phyloP scores from a whole-genome alignment of 2,888 invertebrate genomes.

The Drosophila kambysellisi region DNA sequence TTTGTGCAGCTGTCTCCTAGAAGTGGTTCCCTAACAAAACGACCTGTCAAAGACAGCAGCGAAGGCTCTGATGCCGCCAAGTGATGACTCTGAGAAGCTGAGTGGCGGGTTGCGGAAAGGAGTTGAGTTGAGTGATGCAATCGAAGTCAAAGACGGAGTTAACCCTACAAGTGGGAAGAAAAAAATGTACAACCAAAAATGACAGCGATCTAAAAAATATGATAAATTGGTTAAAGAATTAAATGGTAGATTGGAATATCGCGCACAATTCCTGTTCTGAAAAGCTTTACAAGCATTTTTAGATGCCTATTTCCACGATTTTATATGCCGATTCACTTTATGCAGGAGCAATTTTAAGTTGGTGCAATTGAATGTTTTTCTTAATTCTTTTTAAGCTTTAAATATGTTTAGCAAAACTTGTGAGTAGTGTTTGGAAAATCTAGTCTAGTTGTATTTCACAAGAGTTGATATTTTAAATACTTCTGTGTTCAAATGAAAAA shows the following conservation, averaged over 20 bases:
- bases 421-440: neutral
- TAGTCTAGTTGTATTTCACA: neutral
- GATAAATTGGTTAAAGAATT: neutral
- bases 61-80: slow-evolving; percentile 24
- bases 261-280: neutral
- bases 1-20: slow-evolving; percentile 26
- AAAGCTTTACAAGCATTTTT: neutral
- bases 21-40: slow-evolving; percentile 26
- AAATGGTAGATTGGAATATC: neutral
- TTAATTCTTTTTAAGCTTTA: neutral
- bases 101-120: neutral
- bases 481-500: neutral
- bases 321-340: neutral
- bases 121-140: slow-evolving; percentile 15
- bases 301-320: neutral
- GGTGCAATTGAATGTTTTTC: neutral
- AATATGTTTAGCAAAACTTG: neutral
- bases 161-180: neutral
- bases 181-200: neutral
- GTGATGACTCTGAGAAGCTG: slow-evolving; percentile 15
- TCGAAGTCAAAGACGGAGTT: slow-evolving; percentile 13
- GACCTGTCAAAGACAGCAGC: slow-evolving; percentile 46
- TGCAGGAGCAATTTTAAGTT: neutral
- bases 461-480: neutral
- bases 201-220: neutral